Percentiles rank a stretch among this genome's conserved stretches.
Conservation (phyloP, 2,113 vertebrate species). For the Rutilus rutilus region DNA sequence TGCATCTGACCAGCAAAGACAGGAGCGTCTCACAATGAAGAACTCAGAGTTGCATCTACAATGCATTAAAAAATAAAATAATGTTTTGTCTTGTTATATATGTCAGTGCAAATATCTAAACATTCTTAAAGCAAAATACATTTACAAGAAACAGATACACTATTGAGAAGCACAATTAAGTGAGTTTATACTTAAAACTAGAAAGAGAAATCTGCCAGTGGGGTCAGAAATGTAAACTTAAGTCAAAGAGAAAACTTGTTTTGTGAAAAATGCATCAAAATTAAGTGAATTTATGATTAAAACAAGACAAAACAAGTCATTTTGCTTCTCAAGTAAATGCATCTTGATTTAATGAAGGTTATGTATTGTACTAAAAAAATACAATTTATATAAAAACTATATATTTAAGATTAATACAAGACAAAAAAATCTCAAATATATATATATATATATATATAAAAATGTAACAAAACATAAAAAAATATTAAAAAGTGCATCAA, state of each 20-base stretch:
- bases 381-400: background rate
- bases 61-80: background rate
- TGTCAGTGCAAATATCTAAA: background rate
- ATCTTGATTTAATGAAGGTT: background rate
- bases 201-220: no score
- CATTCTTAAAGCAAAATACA: background rate
- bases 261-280: no score
- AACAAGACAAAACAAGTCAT: background rate
- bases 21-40: no score
- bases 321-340: background rate
- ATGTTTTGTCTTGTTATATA: background rate
- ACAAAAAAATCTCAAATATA: no score
- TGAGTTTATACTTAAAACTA: no score
- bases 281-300: no score
- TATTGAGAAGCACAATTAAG: background rate
- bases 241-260: no score
- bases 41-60: background rate
- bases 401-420: background rate
- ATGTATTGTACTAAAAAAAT: no score
- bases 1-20: background rate
- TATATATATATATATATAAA: no score
- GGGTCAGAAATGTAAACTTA: no score
- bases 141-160: background rate
- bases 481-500: no score
- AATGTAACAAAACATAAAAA: no score